phyloP scores from a whole-genome alignment of 2,113 vertebrate species.

The Bagarius yarrelli region DNA sequence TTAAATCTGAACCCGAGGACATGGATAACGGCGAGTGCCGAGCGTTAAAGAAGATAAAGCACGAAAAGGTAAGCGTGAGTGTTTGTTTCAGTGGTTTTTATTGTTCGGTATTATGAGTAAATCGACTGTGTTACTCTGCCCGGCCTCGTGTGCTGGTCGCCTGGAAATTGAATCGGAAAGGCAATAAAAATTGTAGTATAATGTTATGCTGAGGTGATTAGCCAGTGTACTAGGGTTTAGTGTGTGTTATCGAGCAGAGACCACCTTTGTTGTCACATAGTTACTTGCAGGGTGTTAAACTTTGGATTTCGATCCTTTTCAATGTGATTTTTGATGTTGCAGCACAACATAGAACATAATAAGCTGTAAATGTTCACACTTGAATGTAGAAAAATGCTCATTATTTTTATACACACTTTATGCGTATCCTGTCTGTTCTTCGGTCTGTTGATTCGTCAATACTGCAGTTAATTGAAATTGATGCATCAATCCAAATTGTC shows the following conservation, averaged over 20 bases:
- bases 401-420: too few relatives aligned
- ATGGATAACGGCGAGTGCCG: conserved; percentile 88
- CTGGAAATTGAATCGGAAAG: neutral
- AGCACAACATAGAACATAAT: too few relatives aligned
- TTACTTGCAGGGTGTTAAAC: neutral
- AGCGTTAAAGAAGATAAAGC: conserved; percentile 92
- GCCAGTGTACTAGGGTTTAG: too few relatives aligned
- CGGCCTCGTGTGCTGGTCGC: neutral
- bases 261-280: neutral
- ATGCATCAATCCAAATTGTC: too few relatives aligned
- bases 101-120: neutral
- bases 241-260: neutral
- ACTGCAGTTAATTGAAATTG: too few relatives aligned
- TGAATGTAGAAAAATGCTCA: too few relatives aligned
- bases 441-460: too few relatives aligned
- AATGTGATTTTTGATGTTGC: too few relatives aligned
- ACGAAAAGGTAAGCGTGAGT: conserved; percentile 87
- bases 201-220: neutral
- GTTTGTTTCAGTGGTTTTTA: neutral
- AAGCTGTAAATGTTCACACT: too few relatives aligned
- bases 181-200: neutral
- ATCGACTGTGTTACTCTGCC: too few relatives aligned
- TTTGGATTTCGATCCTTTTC: too few relatives aligned
- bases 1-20: conserved; percentile 92
- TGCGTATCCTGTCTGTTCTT: too few relatives aligned